A percentile compares a stretch with the other conserved stretches of the same genome.
These are phyloP conservation scores for Crioceris asparagi DNA, from an alignment of 2,888 invertebrate species.

Conservation along the genomic window DNA sequence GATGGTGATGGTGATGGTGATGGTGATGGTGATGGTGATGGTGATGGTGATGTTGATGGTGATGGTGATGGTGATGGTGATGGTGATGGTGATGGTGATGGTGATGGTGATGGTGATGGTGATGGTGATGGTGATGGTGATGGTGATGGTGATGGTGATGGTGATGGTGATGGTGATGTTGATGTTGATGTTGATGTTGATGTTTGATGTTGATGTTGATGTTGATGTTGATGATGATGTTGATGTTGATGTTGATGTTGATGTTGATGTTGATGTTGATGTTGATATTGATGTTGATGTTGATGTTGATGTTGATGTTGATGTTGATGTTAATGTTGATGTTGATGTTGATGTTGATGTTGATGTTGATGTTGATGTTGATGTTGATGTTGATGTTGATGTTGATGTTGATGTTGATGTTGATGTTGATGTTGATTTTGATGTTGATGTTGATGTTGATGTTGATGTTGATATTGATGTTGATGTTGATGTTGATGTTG, in stretches of 20 bases:
- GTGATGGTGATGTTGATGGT: conserved; percentile 1
- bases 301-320: too few relatives aligned
- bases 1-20: conserved; percentile 2
- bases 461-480: too few relatives aligned
- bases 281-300: too few relatives aligned
- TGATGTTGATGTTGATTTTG: too few relatives aligned
- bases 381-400: conserved; percentile 2
- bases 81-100: conserved; percentile 1
- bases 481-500: conserved; percentile 1
- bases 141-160: conserved; percentile 2
- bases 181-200: too few relatives aligned
- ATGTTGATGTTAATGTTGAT: too few relatives aligned
- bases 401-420: conserved; percentile 1
- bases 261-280: too few relatives aligned
- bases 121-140: conserved; percentile 1
- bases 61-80: conserved; percentile 1
- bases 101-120: conserved; percentile 1
- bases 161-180: conserved; percentile 1
- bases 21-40: conserved; percentile 2
- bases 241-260: conserved; percentile 2
- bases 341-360: too few relatives aligned
- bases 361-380: conserved; percentile 1
- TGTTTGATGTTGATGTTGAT: conserved; percentile 1
- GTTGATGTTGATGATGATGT: conserved; percentile 1
- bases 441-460: too few relatives aligned